Percentiles rank a stretch among this genome's conserved stretches.
Evolutionary conservation across 64 coral and sea anemone species (phyloP).

Genomic region (Actinia equina): DNA sequence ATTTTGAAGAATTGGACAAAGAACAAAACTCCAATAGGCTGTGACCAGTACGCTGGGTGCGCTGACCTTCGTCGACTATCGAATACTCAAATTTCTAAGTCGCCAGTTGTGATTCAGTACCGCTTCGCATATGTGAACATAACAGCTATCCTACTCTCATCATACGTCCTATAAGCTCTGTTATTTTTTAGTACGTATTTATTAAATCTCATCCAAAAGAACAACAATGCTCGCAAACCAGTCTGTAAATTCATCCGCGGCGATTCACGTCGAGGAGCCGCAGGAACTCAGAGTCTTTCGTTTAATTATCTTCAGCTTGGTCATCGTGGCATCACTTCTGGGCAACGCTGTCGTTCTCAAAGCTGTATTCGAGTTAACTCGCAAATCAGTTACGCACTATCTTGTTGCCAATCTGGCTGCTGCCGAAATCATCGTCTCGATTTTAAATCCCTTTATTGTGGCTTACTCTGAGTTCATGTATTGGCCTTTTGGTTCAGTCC

Average conservation of each 20-base stretch:
- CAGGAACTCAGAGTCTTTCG: background rate
- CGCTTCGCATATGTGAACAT: background rate
- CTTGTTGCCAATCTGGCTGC: constrained; percentile 48
- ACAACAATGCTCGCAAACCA: background rate
- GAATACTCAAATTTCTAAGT: constrained; percentile 5
- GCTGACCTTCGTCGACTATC: background rate
- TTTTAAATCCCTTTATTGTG: constrained; percentile 19
- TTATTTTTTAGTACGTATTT: background rate
- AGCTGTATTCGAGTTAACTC: constrained; percentile 6
- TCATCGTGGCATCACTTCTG: constrained; percentile 16
- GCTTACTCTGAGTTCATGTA: constrained; percentile 28
- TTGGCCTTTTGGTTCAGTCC: constrained; percentile 41
- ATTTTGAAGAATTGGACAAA: background rate
- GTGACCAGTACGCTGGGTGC: background rate
- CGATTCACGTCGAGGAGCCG: background rate
- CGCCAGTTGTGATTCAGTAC: background rate
- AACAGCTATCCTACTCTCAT: background rate
- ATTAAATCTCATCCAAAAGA: background rate
- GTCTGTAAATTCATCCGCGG: background rate
- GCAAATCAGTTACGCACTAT: constrained; percentile 39
- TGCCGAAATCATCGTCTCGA: constrained; percentile 15
- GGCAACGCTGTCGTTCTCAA: constrained; percentile 54
- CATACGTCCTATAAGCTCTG: background rate
- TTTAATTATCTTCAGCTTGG: background rate
- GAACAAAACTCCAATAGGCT: background rate